Evolutionary conservation across 92 coral and sea anemone genomes (phyloP), one percentile per base, ranked within the genome.

Genomic region (Porites evermanni): DNA sequence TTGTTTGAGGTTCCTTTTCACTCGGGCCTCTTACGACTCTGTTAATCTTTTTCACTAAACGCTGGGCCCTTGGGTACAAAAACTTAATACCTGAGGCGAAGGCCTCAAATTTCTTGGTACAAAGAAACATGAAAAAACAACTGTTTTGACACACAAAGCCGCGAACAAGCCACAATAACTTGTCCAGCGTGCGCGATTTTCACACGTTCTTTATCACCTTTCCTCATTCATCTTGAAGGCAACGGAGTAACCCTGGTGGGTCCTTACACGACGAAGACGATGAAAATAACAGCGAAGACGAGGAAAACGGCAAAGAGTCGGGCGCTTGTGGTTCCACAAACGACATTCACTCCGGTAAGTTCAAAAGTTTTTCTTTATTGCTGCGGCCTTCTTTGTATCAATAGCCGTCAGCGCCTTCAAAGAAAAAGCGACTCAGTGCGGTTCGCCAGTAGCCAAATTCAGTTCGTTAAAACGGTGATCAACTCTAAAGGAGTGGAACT

Each of bases 201-300:
- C 93, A 92, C 95, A 92, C 95, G 53, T 91, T 47, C 60, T 66
- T 91, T 89, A 82, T 89, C 93, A 86, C 93, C 94, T 89, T 24
- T 72, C 72, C 24, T 12, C 24, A 51, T 87, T 72, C 67, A 61
- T 24, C 52, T 81, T 73, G 73, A 32, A 87, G 86, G 77, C 86
- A 82, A 81, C 81, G 88, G 12, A 64, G 87, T 73, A 83, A 18
- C 70, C 76, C 69, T 29, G 58, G 75, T 8, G 70, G 53, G 53
- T 65, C 74, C 17, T 63, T 24, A 50, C 29, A 90, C 78, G 75
- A 92, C 14, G 92, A 92, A 13, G 95, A 92, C n/a, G 95, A 92
- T 44, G 83, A 80, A 64, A 87, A 91, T 70, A 88, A 91, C 70
- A 88, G 86, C 24, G 92, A 92, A 6, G 95, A 92, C 11, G 95